Conservation (phyloP, 2,797 vertebrate genomes). For the Brachyrhaphis roseni region DNA sequence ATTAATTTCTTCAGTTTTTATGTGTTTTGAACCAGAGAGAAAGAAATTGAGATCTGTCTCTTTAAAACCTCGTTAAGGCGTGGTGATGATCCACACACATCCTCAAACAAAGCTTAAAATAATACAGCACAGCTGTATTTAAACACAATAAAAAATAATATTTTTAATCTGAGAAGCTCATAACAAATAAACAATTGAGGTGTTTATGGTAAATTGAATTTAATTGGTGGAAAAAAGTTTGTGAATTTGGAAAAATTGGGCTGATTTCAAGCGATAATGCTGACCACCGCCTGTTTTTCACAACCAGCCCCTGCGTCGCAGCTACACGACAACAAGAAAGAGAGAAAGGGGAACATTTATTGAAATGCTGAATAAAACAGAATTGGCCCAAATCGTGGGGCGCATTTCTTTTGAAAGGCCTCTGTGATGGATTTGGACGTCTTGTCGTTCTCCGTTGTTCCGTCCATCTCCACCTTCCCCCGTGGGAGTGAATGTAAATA, state of each 20-base stretch:
- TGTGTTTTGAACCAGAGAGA: neutral
- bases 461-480: conserved; percentile 68
- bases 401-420: conserved; percentile 77
- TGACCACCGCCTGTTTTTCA: conserved; percentile 37
- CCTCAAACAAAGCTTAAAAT: neutral
- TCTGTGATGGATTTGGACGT: conserved; percentile 76
- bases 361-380: conserved; percentile 78
- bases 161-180: neutral
- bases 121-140: neutral
- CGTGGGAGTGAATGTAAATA: conserved; percentile 68
- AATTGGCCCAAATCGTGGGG: conserved; percentile 72
- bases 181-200: neutral
- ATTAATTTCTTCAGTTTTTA: neutral
- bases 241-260: neutral
- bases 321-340: conserved; percentile 52
- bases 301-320: conserved; percentile 71
- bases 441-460: conserved; percentile 73
- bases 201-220: neutral
- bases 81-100: neutral
- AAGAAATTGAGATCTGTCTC: neutral
- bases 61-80: neutral
- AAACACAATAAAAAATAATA: neutral
- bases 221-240: neutral
- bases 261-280: conserved; percentile 57
- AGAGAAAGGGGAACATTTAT: conserved; percentile 65